Evolutionary conservation across 2,797 vertebrate genomes (phyloP).

Genomic region (Peromyscus aztecus): DNA sequence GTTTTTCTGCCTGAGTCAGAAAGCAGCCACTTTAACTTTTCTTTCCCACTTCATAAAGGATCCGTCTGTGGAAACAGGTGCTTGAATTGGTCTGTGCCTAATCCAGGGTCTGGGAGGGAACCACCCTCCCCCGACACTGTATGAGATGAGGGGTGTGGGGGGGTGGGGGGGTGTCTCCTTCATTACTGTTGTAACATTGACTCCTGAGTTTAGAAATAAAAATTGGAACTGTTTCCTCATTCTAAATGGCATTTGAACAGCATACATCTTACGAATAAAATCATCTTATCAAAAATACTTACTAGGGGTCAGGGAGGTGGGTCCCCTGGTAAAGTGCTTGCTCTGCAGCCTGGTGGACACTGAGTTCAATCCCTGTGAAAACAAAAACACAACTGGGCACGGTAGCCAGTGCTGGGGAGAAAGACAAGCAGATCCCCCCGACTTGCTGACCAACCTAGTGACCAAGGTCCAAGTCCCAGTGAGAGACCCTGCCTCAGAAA

Average conservation of each 20-base stretch:
- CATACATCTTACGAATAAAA: neutral
- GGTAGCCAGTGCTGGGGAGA: accelerated
- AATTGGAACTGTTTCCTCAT: neutral
- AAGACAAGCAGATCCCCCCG: neutral
- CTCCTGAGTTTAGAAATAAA: neutral
- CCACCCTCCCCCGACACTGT: too few relatives aligned
- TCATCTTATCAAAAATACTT: neutral
- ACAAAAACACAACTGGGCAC: neutral
- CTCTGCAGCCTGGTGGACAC: neutral
- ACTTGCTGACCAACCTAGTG: neutral
- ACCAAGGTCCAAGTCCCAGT: neutral
- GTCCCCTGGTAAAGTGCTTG: neutral
- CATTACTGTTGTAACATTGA: neutral
- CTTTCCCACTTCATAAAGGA: neutral
- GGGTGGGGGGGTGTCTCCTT: neutral
- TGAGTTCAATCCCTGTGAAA: neutral
- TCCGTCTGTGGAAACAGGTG: neutral
- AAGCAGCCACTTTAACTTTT: neutral
- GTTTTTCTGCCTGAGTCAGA: neutral
- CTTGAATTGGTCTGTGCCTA: neutral
- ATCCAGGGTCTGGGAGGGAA: neutral
- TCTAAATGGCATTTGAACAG: neutral
- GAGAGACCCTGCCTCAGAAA: neutral
- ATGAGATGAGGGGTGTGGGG: neutral
- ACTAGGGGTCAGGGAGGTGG: neutral